Base-by-base conservation (phyloP, 2,888 invertebrate species). In the Xylota sylvarum region DNA sequence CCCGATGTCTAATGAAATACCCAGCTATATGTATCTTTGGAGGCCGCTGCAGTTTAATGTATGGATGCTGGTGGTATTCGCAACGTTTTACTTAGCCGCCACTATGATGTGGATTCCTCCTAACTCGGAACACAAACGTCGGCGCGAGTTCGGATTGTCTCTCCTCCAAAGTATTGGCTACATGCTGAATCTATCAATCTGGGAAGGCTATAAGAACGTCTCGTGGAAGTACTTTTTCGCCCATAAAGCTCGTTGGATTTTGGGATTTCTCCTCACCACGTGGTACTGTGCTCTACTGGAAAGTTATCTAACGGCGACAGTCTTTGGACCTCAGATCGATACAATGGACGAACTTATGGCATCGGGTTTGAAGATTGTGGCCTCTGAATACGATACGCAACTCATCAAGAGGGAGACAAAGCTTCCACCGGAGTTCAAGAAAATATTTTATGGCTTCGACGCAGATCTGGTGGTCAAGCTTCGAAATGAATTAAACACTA, bases 331-430 rank as follows among this genome's bases (percentile, higher is more conserved):
- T 0, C 91, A 92, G 76, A 58, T 92, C 0, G 83, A 89, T 35
- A 89, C 89, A 0, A 60, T 89, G 2, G 79, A 90, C 35, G 92
- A 91, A 27, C 77, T 92, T 0, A 88, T 91, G 0, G 76, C 86
- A 3, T 88, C 89, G 1, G 78, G 90, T 48, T 70, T 92, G 2
- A 88, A 88, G 12, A 89, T 91, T 6, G 73, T 89, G 43, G 76
- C 89, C 1, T 81, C 89, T 1, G 37, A 52, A 0, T n/a, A 30
- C 48, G 91, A 92, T 27, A 85, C 89, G 9, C 73, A 89, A 0
- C 64, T 77, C 0, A 67, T 90, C 0, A 5, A n/a, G 3, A 4
- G 27, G 0, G 72, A 85, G 3, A 77, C 88, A 0, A 14, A 60
- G 0, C 78, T 88, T 1, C 37, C 90, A 0, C 4, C 43, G 1